Base-by-base conservation (phyloP, 2,797 vertebrate genomes). In the Malurus splendens region DNA sequence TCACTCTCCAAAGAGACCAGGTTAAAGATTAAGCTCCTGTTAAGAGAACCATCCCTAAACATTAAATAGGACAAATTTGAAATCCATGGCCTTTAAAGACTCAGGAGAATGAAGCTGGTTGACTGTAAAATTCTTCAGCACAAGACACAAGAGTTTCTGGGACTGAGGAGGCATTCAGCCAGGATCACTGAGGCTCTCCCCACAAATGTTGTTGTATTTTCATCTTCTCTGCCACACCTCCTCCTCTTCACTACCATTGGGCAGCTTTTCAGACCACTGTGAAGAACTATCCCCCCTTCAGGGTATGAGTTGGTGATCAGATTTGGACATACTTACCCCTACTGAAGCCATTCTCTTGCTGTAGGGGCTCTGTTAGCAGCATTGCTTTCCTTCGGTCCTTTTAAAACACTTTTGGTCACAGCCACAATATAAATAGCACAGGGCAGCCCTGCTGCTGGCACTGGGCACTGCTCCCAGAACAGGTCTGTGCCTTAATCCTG, bases 381-480 rank as follows among this genome's bases (percentile, higher is more conserved):
- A 7, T 17, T 78, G 23, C 33, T 78, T 81, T 78, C 12, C 57
- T 65, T 61, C 4, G 4, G 59, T 22, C 41, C 72, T 72, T 86
- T 55, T 2, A 44, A 87, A 92, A 57, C 13, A 24, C 41, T 42
- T 88, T 56, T 93, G 73, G 50, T 61, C 10, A 10, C 0, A 2
- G n/a, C 15, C 28, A 10, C n/a, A 50, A 74, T 18, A 93, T 85
- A 93, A 93, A 89, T 51, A 92, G 76, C 2, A 0, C 52, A 73
- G 39, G 67, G 75, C 61, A 85, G 90, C 57, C 39, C 39, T 48
- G 41, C 50, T 83, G 62, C 80, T 14, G 57, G 32, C 1, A 2
- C 79, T 47, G 66, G 82, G 83, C 90, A 90, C 73, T 7, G 41
- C 73, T 90, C 90, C 90, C 90, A 94, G 92, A 85, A 51, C 54